phyloP scores from a whole-genome alignment of 2,113 vertebrate genomes.

The Empidonax alnorum region DNA sequence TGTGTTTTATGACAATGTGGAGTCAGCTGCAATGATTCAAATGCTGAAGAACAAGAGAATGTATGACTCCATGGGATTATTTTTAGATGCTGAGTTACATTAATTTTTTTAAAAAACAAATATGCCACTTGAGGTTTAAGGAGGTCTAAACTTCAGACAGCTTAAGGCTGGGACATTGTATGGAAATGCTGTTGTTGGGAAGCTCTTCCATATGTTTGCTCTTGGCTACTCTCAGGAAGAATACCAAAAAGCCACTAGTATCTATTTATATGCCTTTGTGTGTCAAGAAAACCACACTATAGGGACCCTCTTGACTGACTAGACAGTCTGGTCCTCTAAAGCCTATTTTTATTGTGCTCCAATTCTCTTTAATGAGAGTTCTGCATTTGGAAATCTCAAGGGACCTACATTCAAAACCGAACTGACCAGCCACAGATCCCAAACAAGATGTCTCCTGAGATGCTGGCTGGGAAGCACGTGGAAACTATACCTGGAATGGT shows the following conservation, averaged over 20 bases:
- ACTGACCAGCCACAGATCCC: neutral
- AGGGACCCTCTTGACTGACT: neutral
- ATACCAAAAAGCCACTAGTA: neutral
- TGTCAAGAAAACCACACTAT: neutral
- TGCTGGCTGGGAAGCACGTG: neutral
- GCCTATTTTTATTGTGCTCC: neutral
- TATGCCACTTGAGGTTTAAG: conserved; percentile 1
- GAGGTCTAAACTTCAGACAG: neutral
- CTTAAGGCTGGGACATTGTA: neutral
- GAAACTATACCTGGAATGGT: neutral
- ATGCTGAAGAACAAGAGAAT: neutral
- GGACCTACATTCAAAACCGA: neutral
- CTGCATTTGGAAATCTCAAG: neutral
- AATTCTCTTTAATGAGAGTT: neutral
- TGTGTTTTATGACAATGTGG: neutral
- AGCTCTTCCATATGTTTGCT: neutral
- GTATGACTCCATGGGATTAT: conserved; percentile 6
- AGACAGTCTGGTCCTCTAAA: neutral
- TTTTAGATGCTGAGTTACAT: conserved; percentile 22
- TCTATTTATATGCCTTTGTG: neutral
- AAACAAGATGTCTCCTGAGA: neutral
- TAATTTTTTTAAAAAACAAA: conserved; percentile 5
- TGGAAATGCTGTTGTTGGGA: neutral
- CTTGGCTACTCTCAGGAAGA: neutral
- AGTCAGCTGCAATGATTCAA: conserved; percentile 36